These are phyloP conservation scores for Scaptomyza cyrtandrae DNA, from an alignment of 2,888 invertebrate species.

Conservation along the genomic window DNA sequence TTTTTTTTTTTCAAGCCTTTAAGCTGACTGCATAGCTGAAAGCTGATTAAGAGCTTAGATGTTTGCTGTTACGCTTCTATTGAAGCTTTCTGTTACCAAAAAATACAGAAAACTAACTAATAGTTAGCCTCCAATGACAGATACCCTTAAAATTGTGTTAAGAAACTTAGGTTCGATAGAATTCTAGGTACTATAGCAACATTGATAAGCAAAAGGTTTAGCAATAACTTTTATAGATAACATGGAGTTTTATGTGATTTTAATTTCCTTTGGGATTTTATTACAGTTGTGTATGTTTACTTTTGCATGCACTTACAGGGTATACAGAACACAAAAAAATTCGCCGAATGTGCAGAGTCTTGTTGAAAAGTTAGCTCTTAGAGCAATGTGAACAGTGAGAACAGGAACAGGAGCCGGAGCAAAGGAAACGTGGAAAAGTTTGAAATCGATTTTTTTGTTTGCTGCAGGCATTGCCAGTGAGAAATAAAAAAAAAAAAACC, in stretches of 20 bases:
- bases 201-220: no score
- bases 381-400: constrained; percentile 18
- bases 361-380: constrained; percentile 20
- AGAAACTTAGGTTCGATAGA: neutral
- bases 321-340: constrained; percentile 1
- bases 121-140: neutral
- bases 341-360: constrained; percentile 43
- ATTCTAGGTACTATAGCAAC: neutral
- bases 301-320: constrained; percentile 9
- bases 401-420: neutral
- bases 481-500: neutral
- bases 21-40: constrained; percentile 14
- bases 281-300: no score
- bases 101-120: neutral
- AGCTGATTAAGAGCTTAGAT: constrained; percentile 46
- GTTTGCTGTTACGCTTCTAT: constrained; percentile 8
- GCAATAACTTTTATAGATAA: no score
- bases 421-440: constrained; percentile 41
- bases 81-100: constrained; percentile 1
- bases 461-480: constrained; percentile 28
- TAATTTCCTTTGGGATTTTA: no score
- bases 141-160: neutral
- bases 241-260: no score
- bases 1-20: neutral
- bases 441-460: constrained; percentile 51